Evolutionary conservation across 2,797 vertebrate genomes (phyloP).

Genomic region (Melanotaenia nigrans): DNA sequence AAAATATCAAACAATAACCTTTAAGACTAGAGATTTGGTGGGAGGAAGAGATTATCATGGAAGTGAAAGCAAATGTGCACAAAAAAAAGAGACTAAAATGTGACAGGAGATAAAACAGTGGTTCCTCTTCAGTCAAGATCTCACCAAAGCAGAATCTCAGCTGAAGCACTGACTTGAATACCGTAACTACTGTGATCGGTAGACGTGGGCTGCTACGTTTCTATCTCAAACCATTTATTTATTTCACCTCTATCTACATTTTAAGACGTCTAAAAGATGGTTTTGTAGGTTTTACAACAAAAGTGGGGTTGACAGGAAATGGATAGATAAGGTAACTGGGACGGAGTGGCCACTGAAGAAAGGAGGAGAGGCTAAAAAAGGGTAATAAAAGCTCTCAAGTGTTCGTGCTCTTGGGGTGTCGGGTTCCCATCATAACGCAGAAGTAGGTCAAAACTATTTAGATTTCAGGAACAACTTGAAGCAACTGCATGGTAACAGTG

Average conservation of each 20-base stretch:
- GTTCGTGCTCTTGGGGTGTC: slow-evolving; percentile 33
- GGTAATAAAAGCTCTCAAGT: slow-evolving; percentile 34
- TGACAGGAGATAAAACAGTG: no score
- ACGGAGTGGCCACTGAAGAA: neutral
- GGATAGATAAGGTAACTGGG: slow-evolving; percentile 1
- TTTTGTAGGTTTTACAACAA: neutral
- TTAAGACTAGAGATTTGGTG: no score
- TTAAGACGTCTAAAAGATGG: neutral
- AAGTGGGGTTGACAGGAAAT: slow-evolving; percentile 2
- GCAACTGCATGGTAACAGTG: neutral
- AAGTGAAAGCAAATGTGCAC: no score
- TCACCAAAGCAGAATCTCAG: no score
- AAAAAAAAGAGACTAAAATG: no score
- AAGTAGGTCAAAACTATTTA: slow-evolving; percentile 76
- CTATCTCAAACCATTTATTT: neutral
- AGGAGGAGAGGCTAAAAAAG: slow-evolving; percentile 21
- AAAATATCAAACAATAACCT: slow-evolving; percentile 11
- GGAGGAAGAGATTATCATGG: neutral
- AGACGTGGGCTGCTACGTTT: neutral
- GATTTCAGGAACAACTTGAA: slow-evolving; percentile 40
- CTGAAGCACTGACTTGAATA: no score
- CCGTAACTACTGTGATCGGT: no score
- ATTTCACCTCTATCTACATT: neutral
- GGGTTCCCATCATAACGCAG: slow-evolving; percentile 43
- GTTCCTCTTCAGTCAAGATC: no score